Base-by-base conservation (phyloP, 2,113 vertebrate species). In the Rhea americana region DNA sequence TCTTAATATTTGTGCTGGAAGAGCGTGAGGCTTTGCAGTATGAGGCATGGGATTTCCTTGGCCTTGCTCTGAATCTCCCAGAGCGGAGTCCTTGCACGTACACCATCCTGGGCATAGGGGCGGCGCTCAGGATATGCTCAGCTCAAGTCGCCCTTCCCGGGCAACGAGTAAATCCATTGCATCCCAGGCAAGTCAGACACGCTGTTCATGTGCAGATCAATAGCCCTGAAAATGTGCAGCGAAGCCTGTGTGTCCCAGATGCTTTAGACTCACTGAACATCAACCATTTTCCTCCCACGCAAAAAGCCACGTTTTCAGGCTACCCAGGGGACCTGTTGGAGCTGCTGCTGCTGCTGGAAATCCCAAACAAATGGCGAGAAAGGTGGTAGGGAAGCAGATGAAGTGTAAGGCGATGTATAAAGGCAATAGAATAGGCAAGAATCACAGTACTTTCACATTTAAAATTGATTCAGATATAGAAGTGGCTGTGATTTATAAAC, bases 401-500 rank as follows among this genome's bases (percentile, higher is more conserved):
- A 85, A 78, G 88, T 68, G 70, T 35, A 62, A 78, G 82, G 65
- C 71, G 85, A 85, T 71, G 88, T 68, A 70, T 32, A 62, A 78
- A 78, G 65, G 73, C 68, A 71, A 13, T 43, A 81, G 73, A 32
- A 83, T 62, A 56, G n/a, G 68, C 37, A 86, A 75, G 72, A 81
- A 90, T 87, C 75, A 50, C 55, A 25, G 56, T 66, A 71, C 72
- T 87, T 87, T 59, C 79, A 56, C 73, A 83, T 94, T 83, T 90
- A 65, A 94, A 94, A 83, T 81, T 17, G 56, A 83, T 83, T 91
- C 87, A 87, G 83, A 91, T 74, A 6, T 43, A 75, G 79, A 95
- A 90, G 79, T 85, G 91, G 47, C 2, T 59, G 79, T 96, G 90
- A 95, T 96, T 94, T 94, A 94, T 95, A 91, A 96, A 93, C 82